A percentile compares a stretch with the other conserved stretches of the same genome.
phyloP scores from a whole-genome alignment of 1,140 invertebrate species.

The Leptinotarsa defecta region DNA sequence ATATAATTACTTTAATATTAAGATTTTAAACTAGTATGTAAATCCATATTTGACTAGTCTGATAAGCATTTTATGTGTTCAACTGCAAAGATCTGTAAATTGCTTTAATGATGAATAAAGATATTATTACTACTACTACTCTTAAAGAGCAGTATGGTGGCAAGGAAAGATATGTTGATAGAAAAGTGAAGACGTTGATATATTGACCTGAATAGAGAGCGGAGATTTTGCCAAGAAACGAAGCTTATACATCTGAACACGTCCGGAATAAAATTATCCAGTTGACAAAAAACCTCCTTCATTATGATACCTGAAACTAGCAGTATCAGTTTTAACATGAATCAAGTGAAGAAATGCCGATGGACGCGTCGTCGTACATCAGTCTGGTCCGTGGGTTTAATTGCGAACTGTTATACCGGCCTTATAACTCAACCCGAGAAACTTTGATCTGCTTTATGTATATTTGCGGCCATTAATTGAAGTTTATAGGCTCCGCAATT shows the following conservation, averaged over 20 bases:
- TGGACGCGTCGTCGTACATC: conserved; percentile 51
- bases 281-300: conserved; percentile 15
- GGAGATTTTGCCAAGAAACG: too few species aligned
- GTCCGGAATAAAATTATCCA: background rate
- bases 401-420: conserved; percentile 49
- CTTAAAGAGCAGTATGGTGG: background rate
- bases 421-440: conserved; percentile 52
- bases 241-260: background rate
- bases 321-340: conserved; percentile 35
- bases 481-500: conserved; percentile 55
- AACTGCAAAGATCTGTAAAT: too few species aligned
- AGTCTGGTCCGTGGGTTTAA: conserved; percentile 54
- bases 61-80: too few species aligned
- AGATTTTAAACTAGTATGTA: too few species aligned
- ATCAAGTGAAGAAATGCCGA: conserved; percentile 50
- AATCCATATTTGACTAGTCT: too few species aligned
- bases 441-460: conserved; percentile 54
- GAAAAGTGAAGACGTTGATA: background rate
- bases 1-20: too few species aligned
- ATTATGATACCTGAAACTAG: conserved; percentile 19
- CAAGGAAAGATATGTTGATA: background rate
- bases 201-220: background rate
- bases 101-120: too few species aligned
- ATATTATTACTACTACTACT: background rate
- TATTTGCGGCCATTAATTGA: conserved; percentile 55